phyloP scores from a whole-genome alignment of 2,888 invertebrate species.

The Sesamia inferens region DNA sequence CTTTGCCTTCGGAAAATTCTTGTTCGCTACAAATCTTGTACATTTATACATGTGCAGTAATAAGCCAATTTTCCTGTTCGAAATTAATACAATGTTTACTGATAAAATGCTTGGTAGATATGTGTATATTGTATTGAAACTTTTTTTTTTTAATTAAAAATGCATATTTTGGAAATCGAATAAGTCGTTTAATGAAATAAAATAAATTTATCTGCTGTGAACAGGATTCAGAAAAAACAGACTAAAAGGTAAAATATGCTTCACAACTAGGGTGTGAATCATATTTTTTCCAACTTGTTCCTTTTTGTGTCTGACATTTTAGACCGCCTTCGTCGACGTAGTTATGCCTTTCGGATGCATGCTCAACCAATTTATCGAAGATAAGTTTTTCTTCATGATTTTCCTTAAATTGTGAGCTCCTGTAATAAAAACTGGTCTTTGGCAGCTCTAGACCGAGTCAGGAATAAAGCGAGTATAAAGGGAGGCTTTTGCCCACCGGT shows the following conservation, averaged over 20 bases:
- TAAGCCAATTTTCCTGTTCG: slow-evolving; percentile 16
- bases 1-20: slow-evolving; percentile 75
- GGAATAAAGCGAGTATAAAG: not conserved
- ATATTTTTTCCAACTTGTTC: not conserved
- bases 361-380: not conserved
- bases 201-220: not conserved
- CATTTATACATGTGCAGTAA: slow-evolving; percentile 33
- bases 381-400: not conserved
- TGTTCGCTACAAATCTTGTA: slow-evolving; percentile 69
- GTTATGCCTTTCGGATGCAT: not conserved
- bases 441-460: not conserved
- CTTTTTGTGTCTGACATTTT: not conserved
- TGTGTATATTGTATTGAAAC: not conserved
- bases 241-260: not conserved
- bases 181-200: not conserved
- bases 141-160: not conserved
- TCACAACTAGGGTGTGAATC: not conserved
- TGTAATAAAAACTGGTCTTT: not conserved
- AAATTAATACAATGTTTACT: not conserved
- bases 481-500: not conserved
- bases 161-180: not conserved
- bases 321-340: too few relatives aligned
- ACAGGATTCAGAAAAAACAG: not conserved
- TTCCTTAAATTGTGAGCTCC: not conserved
- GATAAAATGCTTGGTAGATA: not conserved